phyloP scores from a whole-genome alignment of 2,888 invertebrate species.

The Gastrophysa polygoni region DNA sequence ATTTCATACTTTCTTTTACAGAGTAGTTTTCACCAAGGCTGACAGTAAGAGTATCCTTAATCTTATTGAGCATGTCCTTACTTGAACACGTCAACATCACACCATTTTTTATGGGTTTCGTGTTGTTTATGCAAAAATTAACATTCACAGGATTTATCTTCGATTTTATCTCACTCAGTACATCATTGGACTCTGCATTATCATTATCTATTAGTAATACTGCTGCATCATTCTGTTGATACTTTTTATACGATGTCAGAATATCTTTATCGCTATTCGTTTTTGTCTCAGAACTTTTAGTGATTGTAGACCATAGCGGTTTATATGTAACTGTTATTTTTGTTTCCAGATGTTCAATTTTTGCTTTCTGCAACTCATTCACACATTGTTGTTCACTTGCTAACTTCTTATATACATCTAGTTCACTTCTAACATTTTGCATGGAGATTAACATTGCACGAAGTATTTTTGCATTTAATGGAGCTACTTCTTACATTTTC shows the following conservation, averaged over 20 bases:
- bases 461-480: background rate
- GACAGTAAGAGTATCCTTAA: background rate
- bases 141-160: background rate
- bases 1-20: background rate
- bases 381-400: background rate
- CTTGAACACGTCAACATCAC: background rate
- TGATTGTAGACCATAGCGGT: background rate
- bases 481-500: too few relatives aligned
- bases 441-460: background rate
- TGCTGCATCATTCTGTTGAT: background rate
- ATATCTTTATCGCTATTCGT: background rate
- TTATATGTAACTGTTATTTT: background rate
- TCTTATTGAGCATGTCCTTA: background rate
- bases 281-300: background rate
- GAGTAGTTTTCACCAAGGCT: background rate
- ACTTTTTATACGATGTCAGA: background rate
- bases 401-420: background rate
- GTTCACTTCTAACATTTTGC: background rate
- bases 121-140: constrained; percentile 1
- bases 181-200: too few relatives aligned
- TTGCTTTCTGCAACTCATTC: background rate
- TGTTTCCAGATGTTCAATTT: background rate
- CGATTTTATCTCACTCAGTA: background rate
- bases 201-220: background rate
- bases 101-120: background rate